Percentiles rank a stretch among this genome's conserved stretches.
These are phyloP conservation scores for Pissodes strobi DNA, from an alignment of 1,140 invertebrate species.

Conservation along the genomic window DNA sequence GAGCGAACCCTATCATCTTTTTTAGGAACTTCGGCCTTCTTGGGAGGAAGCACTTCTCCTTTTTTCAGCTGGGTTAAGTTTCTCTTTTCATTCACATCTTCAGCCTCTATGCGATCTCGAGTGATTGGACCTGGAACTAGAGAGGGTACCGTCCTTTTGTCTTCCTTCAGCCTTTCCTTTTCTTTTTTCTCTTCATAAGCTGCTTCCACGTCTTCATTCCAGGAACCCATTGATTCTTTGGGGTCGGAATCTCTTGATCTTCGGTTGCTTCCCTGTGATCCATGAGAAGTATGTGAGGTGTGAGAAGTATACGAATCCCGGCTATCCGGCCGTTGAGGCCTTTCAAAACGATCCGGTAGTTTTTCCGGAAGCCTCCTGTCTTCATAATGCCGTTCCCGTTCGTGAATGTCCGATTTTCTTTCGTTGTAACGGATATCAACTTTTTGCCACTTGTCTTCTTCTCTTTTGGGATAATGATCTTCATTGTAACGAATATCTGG, in stretches of 20 bases:
- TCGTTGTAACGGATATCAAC: slow-evolving; percentile 22
- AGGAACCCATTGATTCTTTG: slow-evolving; percentile 53
- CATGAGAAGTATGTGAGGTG: slow-evolving; percentile 54
- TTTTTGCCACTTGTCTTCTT: slow-evolving; percentile 43
- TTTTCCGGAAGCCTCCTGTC: slow-evolving; percentile 35
- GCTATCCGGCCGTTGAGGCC: slow-evolving; percentile 65
- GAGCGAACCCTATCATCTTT: slow-evolving; percentile 46
- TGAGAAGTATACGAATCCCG: slow-evolving; percentile 62
- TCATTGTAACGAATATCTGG: slow-evolving; percentile 36
- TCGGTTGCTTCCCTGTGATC: slow-evolving; percentile 44
- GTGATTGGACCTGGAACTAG: slow-evolving; percentile 65
- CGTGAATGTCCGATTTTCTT: slow-evolving; percentile 23
- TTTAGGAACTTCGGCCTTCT: slow-evolving; percentile 54
- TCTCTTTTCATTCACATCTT: slow-evolving; percentile 63
- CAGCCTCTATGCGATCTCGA: slow-evolving; percentile 66
- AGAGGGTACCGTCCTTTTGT: slow-evolving; percentile 59
- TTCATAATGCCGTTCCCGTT: slow-evolving; percentile 15
- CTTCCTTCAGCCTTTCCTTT: slow-evolving; percentile 49
- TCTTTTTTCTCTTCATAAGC: slow-evolving; percentile 58
- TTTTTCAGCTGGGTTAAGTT: slow-evolving; percentile 62
- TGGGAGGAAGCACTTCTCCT: slow-evolving; percentile 38
- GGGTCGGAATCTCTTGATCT: slow-evolving; percentile 55
- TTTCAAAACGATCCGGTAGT: slow-evolving; percentile 50
- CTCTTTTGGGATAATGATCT: slow-evolving; percentile 17
- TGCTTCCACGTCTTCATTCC: slow-evolving; percentile 55